Percentiles rank a stretch among this genome's conserved stretches.
phyloP scores from a whole-genome alignment of 2,797 vertebrate species.

The Enteromius thamalakanensis region DNA sequence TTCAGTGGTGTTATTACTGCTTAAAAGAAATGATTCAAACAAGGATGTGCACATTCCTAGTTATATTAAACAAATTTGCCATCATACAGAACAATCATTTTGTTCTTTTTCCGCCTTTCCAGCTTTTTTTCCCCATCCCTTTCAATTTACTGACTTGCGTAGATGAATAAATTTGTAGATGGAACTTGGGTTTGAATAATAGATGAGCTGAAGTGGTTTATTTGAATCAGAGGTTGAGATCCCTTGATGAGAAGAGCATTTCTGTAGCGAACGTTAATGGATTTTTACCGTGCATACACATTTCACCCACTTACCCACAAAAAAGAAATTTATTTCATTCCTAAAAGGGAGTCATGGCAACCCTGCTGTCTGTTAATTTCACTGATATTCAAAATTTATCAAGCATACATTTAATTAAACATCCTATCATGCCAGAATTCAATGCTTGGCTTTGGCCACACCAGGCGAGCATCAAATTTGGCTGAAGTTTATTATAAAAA shows the following conservation, averaged over 20 bases:
- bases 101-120: conserved; percentile 24
- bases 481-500: conserved; percentile 14
- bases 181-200: conserved; percentile 43
- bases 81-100: conserved; percentile 28
- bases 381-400: conserved; percentile 40
- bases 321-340: conserved; percentile 45
- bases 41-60: conserved; percentile 22
- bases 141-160: conserved; percentile 36
- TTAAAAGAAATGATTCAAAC: conserved; percentile 24
- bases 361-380: conserved; percentile 50
- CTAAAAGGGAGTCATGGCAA: conserved; percentile 45
- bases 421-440: conserved; percentile 20
- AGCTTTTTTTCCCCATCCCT: conserved; percentile 9
- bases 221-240: conserved; percentile 48
- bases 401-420: conserved; percentile 44
- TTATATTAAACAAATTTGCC: conserved; percentile 40
- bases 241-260: conserved; percentile 45
- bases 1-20: conserved; percentile 18
- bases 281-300: conserved; percentile 49
- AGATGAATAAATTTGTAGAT: conserved; percentile 47
- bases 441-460: background rate
- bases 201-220: conserved; percentile 51
- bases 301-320: conserved; percentile 47
- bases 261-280: conserved; percentile 38
- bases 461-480: conserved; percentile 17